Evolutionary conservation across 1,140 invertebrate species (phyloP).

Genomic region (Oppia nitens): DNA sequence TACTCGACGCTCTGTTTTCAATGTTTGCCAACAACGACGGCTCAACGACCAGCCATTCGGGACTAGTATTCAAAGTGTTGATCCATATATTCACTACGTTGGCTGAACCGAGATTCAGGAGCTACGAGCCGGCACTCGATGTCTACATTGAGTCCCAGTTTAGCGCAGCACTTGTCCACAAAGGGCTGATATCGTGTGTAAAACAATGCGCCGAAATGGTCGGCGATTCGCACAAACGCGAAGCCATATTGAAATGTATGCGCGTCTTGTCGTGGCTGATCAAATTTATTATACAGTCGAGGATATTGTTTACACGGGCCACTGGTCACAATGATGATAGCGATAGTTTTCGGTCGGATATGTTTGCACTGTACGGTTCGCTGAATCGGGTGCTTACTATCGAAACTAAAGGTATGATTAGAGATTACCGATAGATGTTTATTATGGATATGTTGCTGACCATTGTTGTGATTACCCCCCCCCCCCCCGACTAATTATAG

Average conservation of each 20-base stretch:
- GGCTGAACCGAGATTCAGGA: conserved; percentile 79
- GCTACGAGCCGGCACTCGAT: conserved; percentile 87
- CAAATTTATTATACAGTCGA: conserved; percentile 82
- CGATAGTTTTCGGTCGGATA: conserved; percentile 59
- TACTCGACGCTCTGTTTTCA: conserved; percentile 80
- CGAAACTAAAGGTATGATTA: background rate
- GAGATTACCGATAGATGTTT: too few species aligned
- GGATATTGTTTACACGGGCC: conserved; percentile 66
- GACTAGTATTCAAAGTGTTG: conserved; percentile 55
- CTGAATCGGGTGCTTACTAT: conserved; percentile 54
- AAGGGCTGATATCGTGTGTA: conserved; percentile 68
- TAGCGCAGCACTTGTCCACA: conserved; percentile 83
- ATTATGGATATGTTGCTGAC: background rate
- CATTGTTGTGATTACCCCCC: conserved; percentile 1
- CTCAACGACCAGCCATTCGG: conserved; percentile 53
- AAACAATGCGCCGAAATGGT: conserved; percentile 79
- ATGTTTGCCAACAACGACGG: conserved; percentile 87
- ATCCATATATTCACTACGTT: conserved; percentile 75
- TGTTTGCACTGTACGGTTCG: conserved; percentile 53
- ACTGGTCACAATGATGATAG: conserved; percentile 65
- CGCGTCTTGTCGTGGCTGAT: conserved; percentile 83
- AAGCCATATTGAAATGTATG: conserved; percentile 74
- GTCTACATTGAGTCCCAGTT: conserved; percentile 89
- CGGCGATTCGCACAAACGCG: conserved; percentile 33
- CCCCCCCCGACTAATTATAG: background rate